Base-by-base conservation (phyloP, 2,113 vertebrate species). In the Ceyx margarethae region DNA sequence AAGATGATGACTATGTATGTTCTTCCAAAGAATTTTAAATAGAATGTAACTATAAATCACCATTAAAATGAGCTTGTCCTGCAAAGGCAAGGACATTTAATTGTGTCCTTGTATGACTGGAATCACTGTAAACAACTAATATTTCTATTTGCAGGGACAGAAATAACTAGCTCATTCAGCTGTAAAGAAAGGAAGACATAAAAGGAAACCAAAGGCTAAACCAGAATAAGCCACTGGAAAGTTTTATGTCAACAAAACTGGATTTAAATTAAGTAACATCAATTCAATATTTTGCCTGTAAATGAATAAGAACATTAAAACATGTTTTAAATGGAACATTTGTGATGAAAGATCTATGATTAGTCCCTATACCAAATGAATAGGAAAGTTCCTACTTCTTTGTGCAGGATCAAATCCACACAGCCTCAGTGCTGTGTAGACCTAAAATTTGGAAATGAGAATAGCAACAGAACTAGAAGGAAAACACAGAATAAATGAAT, bases 171-270 rank as follows among this genome's bases (percentile, higher is more conserved):
- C 73, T 94, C 90, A 89, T 95, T 93, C 89, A 94, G 86, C 83
- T 68, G 66, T 76, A 76, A 80, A 91, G 90, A 95, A 82, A 76
- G 81, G 86, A 93, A 95, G 94, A 95, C 94, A 95, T 95, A 95
- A 93, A 96, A 94, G 94, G 94, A 96, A 95, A 92, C 91, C 87
- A 88, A 94, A 76, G 71, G 74, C 92, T 93, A 87, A 94, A 95
- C 51, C 81, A 94, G 95, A 94, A 94, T 76, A 95, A 95, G 81
- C 89, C 86, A 91, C 83, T 89, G 95, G 93, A 95, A 95, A 95
- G 77, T 90, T 93, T 95, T 89, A 87, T 90, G 92, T 90, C 91
- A 94, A 95, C 89, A 91, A 93, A 93, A 86, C 37, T 46, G 71
- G 45, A 85, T 93, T 84, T 93, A 94, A 94, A 95, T 91, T 90